Base-by-base conservation (phyloP, 2,888 invertebrate genomes). In the Autographa gamma region DNA sequence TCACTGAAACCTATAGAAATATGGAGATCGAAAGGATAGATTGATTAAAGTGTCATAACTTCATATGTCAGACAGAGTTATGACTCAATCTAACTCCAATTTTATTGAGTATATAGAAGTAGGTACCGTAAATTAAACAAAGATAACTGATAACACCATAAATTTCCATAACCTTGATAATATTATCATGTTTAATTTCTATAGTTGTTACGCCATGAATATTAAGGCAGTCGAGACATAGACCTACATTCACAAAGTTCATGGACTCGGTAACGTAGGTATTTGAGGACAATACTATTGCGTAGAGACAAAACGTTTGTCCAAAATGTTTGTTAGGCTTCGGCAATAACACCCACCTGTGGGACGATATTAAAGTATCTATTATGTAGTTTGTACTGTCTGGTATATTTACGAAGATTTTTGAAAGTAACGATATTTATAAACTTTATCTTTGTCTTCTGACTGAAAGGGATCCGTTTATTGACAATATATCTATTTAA, bases 331-430 rank as follows among this genome's bases (percentile, higher is more conserved):
- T 58, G 16, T 60, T 32, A n/a, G 16, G 59, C 72, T 73, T 60
- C 19, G 41, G 34, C 11, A 48, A 58, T 65, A 48, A 54, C 18
- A 11, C 67, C 60, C 58, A 66, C 56, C 48, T 68, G 67, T 72
- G 58, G 61, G 56, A 69, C n/a, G 52, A 38, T 38, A 16, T 54
- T 63, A 62, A 13, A 67, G 60, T 68, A 56, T 19, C 56, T 66
- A 72, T 65, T 60, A 68, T 58, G 67, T 38, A 38, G 34, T 34
- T 58, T 68, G 62, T 63, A 13, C 52, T 63, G 34, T 63, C 52
- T 54, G 18, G 8, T 54, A 54, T 8, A 8, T 8, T 52, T 18
- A 52, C 18, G 1, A 6, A 48, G n/a, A 9, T 52, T 8, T 14
- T 43, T 43, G 43, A 43, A 43, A 43, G 14, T 43, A 34, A 34